phyloP scores from a whole-genome alignment of 2,797 vertebrate genomes.

The Myripristis jacobus region DNA sequence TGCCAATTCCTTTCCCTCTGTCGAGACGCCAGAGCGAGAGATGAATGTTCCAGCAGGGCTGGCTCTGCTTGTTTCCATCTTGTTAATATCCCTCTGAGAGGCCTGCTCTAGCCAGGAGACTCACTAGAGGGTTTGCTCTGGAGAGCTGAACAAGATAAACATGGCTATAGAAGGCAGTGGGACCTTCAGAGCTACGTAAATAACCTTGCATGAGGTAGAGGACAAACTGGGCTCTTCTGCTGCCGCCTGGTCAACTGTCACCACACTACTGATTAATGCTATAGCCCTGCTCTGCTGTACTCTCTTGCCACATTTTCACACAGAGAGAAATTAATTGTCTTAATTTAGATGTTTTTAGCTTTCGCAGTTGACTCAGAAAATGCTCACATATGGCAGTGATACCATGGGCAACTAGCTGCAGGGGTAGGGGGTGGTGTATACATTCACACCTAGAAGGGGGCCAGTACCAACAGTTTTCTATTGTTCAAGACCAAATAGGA shows the following conservation, averaged over 20 bases:
- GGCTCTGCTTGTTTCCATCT: conserved; percentile 71
- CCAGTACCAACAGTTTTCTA: background rate
- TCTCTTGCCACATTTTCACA: background rate
- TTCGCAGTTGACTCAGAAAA: background rate
- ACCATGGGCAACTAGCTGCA: background rate
- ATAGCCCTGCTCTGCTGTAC: background rate
- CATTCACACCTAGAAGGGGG: background rate
- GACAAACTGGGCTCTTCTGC: conserved; percentile 38
- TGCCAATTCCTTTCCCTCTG: conserved; percentile 69
- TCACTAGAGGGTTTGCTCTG: conserved; percentile 58
- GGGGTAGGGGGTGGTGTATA: background rate
- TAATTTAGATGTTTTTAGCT: conserved; percentile 1
- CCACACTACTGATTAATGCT: conserved; percentile 6
- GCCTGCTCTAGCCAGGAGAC: conserved; percentile 46
- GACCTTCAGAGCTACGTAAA: conserved; percentile 66
- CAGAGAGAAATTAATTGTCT: conserved; percentile 18
- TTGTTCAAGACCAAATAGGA: too few species aligned
- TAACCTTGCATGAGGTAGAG: conserved; percentile 49
- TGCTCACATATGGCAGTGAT: background rate
- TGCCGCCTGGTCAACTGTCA: background rate
- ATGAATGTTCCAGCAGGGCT: conserved; percentile 59
- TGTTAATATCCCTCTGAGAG: conserved; percentile 72
- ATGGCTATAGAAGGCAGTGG: conserved; percentile 55
- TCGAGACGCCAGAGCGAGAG: conserved; percentile 55
- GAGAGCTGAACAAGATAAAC: conserved; percentile 73